Evolutionary conservation across 2,888 invertebrate species (phyloP).

Genomic region (Chrysodeixis includens): DNA sequence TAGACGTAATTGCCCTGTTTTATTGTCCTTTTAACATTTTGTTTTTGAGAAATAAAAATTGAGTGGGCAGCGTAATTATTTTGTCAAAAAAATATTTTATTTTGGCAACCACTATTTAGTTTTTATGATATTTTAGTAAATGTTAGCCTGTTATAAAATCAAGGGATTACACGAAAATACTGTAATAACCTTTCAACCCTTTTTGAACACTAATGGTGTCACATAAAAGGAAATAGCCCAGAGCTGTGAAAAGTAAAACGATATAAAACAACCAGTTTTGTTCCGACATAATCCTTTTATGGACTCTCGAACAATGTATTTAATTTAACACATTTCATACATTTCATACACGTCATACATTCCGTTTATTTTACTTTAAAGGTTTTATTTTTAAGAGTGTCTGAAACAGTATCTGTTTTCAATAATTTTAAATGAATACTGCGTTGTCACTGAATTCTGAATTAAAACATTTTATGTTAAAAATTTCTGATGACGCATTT

Average conservation of each 20-base stretch:
- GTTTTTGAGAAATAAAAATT: not conserved
- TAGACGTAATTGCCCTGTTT: not conserved
- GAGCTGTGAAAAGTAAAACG: conserved; percentile 19
- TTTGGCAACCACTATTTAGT: no score
- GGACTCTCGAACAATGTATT: not conserved
- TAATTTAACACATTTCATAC: conserved; percentile 2
- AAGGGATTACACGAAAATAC: not conserved
- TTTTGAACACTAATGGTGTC: conserved; percentile 25
- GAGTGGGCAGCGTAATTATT: no score
- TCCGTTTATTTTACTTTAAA: not conserved
- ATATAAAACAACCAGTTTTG: conserved; percentile 11
- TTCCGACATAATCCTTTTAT: conserved; percentile 3
- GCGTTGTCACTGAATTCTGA: not conserved
- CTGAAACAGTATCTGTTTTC: not conserved
- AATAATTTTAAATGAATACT: not conserved
- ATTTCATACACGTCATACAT: not conserved
- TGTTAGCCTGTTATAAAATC: not conserved
- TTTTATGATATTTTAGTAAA: not conserved
- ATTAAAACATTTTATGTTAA: no score
- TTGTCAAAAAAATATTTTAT: no score
- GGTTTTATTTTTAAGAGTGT: not conserved
- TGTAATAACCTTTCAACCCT: not conserved
- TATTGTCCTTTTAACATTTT: not conserved
- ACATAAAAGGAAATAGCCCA: conserved; percentile 5
- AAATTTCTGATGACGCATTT: no score